A percentile compares a stretch with the other conserved stretches of the same genome.
Evolutionary conservation across 1,140 invertebrate genomes (phyloP).

Genomic region (Drosophila athabasca): DNA sequence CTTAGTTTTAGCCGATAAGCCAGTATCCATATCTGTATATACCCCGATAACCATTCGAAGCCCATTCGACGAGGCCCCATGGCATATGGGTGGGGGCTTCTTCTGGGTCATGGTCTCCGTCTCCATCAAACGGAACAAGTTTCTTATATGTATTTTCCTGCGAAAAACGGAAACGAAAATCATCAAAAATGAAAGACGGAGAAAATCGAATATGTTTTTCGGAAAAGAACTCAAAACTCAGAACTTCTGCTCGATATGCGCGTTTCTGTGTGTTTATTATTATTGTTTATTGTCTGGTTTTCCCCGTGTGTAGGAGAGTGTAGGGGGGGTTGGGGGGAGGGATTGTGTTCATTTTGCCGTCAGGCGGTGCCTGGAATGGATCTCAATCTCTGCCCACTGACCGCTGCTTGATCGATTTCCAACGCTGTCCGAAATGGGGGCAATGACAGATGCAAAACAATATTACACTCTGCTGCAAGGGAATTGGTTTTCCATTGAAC

Average conservation of each 20-base stretch:
- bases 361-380: constrained; percentile 13
- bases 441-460: constrained; percentile 32
- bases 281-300: constrained; percentile 49
- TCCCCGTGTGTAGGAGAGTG: background rate
- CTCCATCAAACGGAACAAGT: constrained; percentile 30
- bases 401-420: constrained; percentile 38
- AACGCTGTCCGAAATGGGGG: constrained; percentile 6
- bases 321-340: background rate
- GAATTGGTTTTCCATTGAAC: background rate
- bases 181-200: background rate
- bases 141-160: background rate
- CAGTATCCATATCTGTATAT: no score
- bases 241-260: background rate
- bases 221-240: constrained; percentile 15
- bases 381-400: constrained; percentile 24
- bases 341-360: constrained; percentile 49
- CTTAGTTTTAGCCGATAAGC: no score
- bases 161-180: constrained; percentile 17
- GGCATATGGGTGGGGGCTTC: background rate
- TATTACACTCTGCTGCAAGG: constrained; percentile 1
- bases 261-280: constrained; percentile 18
- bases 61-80: background rate
- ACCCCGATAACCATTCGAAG: background rate
- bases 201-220: constrained; percentile 13
- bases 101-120: background rate